A percentile compares a stretch with the other conserved stretches of the same genome.
These are phyloP conservation scores for Pelosia muscerda DNA, from an alignment of 2,888 invertebrate species.

Conservation along the genomic window DNA sequence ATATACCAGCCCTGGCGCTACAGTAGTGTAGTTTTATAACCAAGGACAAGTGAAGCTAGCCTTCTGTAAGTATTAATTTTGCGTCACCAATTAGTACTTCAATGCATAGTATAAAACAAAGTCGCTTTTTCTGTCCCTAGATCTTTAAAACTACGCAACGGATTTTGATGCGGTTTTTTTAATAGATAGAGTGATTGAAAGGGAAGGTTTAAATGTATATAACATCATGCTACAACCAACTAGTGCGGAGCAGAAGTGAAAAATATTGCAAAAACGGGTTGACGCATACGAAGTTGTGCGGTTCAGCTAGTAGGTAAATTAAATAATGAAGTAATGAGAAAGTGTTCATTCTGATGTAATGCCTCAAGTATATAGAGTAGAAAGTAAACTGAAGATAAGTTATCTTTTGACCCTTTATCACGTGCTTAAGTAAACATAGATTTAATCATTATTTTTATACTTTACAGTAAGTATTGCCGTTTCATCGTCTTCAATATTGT, in stretches of 20 bases:
- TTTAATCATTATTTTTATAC: constrained; percentile 46
- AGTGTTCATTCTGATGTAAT: constrained; percentile 28
- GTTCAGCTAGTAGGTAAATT: too few species aligned
- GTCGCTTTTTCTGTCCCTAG: too few species aligned
- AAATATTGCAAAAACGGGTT: too few species aligned
- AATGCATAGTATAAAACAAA: too few species aligned
- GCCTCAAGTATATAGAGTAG: constrained; percentile 34
- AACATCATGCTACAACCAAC: too few species aligned
- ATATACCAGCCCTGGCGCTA: neutral
- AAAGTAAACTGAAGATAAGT: constrained; percentile 39
- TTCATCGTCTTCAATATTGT: constrained; percentile 21
- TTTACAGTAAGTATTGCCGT: constrained; percentile 29
- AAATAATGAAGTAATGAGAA: neutral
- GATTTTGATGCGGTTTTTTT: too few species aligned
- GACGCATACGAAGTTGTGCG: too few species aligned
- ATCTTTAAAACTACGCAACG: too few species aligned
- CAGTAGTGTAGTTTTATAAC: neutral
- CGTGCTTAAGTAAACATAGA: constrained; percentile 44
- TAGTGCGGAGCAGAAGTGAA: too few species aligned
- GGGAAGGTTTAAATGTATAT: too few species aligned
- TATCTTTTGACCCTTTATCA: constrained; percentile 45
- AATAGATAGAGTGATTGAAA: too few species aligned
- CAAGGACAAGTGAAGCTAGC: neutral
- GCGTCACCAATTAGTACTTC: neutral
- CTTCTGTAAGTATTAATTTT: neutral